These are phyloP conservation scores for Caenorhabditis wallacei DNA, from an alignment of 2,888 invertebrate genomes.

Conservation along the genomic window DNA sequence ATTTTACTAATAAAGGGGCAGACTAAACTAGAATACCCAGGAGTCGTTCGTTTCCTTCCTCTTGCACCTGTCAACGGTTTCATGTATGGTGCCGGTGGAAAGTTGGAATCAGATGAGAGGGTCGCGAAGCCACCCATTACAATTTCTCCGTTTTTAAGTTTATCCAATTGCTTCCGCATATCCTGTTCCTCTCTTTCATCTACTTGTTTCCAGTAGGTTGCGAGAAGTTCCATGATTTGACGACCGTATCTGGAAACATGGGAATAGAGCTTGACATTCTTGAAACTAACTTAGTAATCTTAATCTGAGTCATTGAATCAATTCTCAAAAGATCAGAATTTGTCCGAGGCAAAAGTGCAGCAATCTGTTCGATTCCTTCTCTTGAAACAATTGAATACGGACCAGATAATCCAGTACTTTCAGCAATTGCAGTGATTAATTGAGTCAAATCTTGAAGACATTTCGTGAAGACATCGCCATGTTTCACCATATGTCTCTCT, in stretches of 20 bases:
- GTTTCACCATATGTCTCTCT: constrained; percentile 77
- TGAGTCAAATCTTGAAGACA: constrained; percentile 71
- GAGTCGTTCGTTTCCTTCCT: constrained; percentile 37
- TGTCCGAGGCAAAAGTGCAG: constrained; percentile 81
- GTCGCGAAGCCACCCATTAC: constrained; percentile 68
- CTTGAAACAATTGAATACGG: constrained; percentile 72
- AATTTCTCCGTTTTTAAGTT: constrained; percentile 70
- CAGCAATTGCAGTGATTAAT: constrained; percentile 69
- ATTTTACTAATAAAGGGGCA: background rate
- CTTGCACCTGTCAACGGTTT: constrained; percentile 17
- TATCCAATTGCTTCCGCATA: constrained; percentile 72
- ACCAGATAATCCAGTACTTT: constrained; percentile 63
- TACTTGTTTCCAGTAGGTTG: constrained; percentile 75
- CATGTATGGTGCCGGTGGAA: constrained; percentile 23
- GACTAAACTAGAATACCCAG: constrained; percentile 18
- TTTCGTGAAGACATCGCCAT: constrained; percentile 75
- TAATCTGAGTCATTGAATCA: constrained; percentile 78
- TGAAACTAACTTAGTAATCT: constrained; percentile 53
- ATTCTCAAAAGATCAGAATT: constrained; percentile 80
- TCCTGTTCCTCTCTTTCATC: constrained; percentile 76
- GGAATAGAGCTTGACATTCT: background rate
- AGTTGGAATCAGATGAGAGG: constrained; percentile 26
- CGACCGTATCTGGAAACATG: constrained; percentile 69
- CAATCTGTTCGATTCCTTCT: constrained; percentile 81
- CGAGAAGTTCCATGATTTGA: constrained; percentile 74